Conservation (phyloP, 2,113 vertebrate species). For the Centropristis striata region DNA sequence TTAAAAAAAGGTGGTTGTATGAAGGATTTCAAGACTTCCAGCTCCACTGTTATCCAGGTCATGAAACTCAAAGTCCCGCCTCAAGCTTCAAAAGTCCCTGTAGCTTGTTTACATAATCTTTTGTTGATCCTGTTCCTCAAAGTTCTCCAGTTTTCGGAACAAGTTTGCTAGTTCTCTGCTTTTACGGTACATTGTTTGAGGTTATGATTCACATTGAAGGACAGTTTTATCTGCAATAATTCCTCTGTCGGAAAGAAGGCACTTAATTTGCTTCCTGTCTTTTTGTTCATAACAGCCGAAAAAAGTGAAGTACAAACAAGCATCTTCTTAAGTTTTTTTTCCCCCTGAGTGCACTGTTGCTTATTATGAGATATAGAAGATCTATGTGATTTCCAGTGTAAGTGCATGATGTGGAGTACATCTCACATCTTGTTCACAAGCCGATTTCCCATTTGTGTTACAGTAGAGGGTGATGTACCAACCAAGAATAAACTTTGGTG, state of each 20-base stretch:
- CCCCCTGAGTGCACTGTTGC: conserved; percentile 48
- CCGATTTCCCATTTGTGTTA: conserved; percentile 1
- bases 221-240: conserved; percentile 28
- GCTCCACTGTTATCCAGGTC: conserved; percentile 46
- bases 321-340: no score
- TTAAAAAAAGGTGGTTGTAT: conserved; percentile 2
- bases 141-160: conserved; percentile 25
- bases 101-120: conserved; percentile 45
- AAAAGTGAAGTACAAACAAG: no score
- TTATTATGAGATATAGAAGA: no score
- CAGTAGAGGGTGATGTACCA: background rate
- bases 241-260: background rate
- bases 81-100: conserved; percentile 37
- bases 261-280: conserved; percentile 1
- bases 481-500: background rate
- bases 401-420: background rate
- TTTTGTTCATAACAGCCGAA: conserved; percentile 53
- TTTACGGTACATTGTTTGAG: background rate
- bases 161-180: conserved; percentile 1
- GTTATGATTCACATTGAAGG: conserved; percentile 10
- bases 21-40: conserved; percentile 48
- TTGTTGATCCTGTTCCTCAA: conserved; percentile 38
- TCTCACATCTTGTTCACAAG: background rate
- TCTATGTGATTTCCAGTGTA: background rate
- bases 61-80: conserved; percentile 45